Base-by-base conservation (phyloP, 2,888 invertebrate species). In the Aethes cnicana region DNA sequence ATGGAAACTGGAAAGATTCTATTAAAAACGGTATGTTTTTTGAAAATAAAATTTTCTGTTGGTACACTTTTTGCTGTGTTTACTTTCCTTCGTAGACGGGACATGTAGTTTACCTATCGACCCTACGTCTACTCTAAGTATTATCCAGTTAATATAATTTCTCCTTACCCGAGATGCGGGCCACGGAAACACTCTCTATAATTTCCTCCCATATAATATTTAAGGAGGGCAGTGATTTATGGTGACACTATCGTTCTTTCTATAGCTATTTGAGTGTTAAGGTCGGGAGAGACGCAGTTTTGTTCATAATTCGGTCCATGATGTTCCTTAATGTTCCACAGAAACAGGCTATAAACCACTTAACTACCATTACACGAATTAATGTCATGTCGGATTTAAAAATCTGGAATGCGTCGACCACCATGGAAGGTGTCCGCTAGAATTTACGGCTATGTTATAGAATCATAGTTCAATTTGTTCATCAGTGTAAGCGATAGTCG, bases 101-200 rank as follows among this genome's bases (percentile, higher is more conserved):
- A n/a, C n/a, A n/a, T n/a, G n/a, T n/a, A n/a, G n/a, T n/a, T n/a
- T n/a, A n/a, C n/a, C n/a, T n/a, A n/a, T n/a, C n/a, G n/a, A n/a
- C n/a, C n/a, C n/a, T n/a, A n/a, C n/a, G n/a, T n/a, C n/a, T n/a
- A n/a, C n/a, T n/a, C n/a, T n/a, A n/a, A 48, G 58, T 62, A 62
- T 54, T 44, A 48, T 59, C 65, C 58, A 59, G 63, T 70, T 67
- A 66, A 53, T 53, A 53, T 60, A 68, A 68, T 67, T 69, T 75
- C 69, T 69, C 59, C 62, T 64, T 67, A 74, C 77, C 73, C 62
- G 55, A 72, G 77, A 87, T 86, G 83, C 85, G 82, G 86, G 87
- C 72, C 66, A 75, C 77, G 81, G 81, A 82, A 79, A 79, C 70
- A 72, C 69, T 62, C 57, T 65, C 68, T 77, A 77, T 79, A 77